These are phyloP conservation scores for Cavia porcellus DNA, from an alignment of 2,113 vertebrate species.

Conservation along the genomic window DNA sequence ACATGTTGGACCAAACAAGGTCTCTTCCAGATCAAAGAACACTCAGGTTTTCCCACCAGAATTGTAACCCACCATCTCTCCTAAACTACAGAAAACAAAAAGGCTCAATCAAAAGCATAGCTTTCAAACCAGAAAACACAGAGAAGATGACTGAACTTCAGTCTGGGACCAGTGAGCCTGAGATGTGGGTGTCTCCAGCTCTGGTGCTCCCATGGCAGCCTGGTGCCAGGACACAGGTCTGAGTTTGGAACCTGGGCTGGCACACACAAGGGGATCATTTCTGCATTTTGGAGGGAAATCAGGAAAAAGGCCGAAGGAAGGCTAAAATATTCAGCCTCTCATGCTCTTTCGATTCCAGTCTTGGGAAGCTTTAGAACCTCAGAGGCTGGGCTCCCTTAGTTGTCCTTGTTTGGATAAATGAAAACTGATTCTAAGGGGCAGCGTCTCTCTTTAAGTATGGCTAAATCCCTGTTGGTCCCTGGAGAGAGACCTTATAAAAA, in stretches of 20 bases:
- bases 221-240: rapidly evolving
- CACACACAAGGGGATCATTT: neutral
- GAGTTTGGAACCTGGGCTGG: neutral
- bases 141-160: constrained; percentile 20
- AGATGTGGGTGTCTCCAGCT: neutral
- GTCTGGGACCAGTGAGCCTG: neutral
- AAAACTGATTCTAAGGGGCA: neutral
- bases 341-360: constrained; percentile 36
- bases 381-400: neutral
- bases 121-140: constrained; percentile 34
- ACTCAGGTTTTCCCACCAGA: constrained; percentile 8
- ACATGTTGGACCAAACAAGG: constrained; percentile 10
- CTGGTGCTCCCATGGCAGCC: neutral
- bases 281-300: neutral
- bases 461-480: constrained; percentile 7
- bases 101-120: neutral
- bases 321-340: neutral
- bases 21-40: constrained; percentile 40
- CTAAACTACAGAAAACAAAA: constrained; percentile 19
- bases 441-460: constrained; percentile 17
- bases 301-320: constrained; percentile 27
- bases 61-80: constrained; percentile 28
- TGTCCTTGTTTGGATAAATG: constrained; percentile 25
- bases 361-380: neutral
- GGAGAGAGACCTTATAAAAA: constrained; percentile 33